These are phyloP conservation scores for Asarcornis scutulata DNA, from an alignment of 2,113 vertebrate genomes.

Conservation along the genomic window DNA sequence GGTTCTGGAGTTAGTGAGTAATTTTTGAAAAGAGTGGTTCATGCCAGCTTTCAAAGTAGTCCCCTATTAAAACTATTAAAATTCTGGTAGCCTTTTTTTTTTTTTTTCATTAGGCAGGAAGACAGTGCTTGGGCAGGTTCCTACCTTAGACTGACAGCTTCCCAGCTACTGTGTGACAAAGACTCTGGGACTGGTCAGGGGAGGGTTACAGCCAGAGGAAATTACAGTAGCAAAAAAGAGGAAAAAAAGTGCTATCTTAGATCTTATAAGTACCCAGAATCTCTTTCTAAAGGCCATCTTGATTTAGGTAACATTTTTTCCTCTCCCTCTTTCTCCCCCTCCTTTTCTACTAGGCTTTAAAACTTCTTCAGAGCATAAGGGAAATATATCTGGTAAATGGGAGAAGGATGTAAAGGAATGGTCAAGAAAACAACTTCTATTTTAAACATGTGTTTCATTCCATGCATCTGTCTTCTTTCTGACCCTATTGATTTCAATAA, in stretches of 20 bases:
- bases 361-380: background rate
- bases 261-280: background rate
- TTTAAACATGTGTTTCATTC: constrained; percentile 17
- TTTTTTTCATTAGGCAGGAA: background rate
- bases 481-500: background rate
- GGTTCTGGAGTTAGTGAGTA: background rate
- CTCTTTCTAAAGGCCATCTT: background rate
- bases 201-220: background rate
- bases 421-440: constrained; percentile 4
- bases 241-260: background rate
- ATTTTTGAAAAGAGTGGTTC: background rate
- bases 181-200: background rate
- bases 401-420: background rate
- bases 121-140: background rate
- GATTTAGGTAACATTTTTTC: background rate
- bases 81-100: background rate
- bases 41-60: background rate
- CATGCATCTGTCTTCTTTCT: background rate
- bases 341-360: background rate
- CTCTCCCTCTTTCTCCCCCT: background rate
- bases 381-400: background rate
- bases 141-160: background rate
- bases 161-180: background rate
- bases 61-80: background rate
- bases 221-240: background rate